phyloP scores from a whole-genome alignment of 2,113 vertebrate genomes.

The Myotis brandtii region DNA sequence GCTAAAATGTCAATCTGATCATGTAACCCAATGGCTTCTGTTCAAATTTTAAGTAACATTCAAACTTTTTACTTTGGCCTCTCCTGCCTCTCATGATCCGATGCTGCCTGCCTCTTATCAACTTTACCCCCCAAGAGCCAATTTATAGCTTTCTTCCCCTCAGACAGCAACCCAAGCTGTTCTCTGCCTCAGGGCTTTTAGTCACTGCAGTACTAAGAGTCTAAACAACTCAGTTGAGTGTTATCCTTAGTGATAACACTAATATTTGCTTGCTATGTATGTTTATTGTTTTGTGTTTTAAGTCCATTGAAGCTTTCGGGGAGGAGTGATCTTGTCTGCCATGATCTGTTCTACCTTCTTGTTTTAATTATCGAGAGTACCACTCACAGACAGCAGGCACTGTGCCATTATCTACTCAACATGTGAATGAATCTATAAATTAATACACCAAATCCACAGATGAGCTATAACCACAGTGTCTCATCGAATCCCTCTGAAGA shows the following conservation, averaged over 20 bases:
- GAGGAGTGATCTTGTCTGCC: neutral
- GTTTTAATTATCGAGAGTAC: neutral
- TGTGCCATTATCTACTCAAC: neutral
- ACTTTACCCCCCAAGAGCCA: neutral
- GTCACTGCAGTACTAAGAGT: neutral
- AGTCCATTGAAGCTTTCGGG: neutral
- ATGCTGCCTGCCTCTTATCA: neutral
- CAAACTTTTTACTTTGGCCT: neutral
- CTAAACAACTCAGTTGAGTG: neutral
- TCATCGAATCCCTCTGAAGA: neutral
- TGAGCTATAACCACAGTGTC: neutral
- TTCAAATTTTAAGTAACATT: neutral
- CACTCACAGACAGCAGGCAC: fast-evolving
- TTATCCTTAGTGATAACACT: neutral
- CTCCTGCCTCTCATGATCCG: neutral
- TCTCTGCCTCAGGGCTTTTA: neutral
- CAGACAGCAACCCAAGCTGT: neutral
- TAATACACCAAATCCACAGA: neutral
- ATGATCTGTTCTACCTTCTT: neutral
- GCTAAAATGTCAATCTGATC: neutral
- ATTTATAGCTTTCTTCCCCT: neutral
- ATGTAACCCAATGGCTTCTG: neutral
- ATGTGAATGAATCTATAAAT: neutral
- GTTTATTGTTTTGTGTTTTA: neutral
- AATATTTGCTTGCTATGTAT: neutral